Evolutionary conservation across 2,113 vertebrate genomes (phyloP), one percentile per base, ranked within the genome.

Genomic region (Pampusana beccarii): DNA sequence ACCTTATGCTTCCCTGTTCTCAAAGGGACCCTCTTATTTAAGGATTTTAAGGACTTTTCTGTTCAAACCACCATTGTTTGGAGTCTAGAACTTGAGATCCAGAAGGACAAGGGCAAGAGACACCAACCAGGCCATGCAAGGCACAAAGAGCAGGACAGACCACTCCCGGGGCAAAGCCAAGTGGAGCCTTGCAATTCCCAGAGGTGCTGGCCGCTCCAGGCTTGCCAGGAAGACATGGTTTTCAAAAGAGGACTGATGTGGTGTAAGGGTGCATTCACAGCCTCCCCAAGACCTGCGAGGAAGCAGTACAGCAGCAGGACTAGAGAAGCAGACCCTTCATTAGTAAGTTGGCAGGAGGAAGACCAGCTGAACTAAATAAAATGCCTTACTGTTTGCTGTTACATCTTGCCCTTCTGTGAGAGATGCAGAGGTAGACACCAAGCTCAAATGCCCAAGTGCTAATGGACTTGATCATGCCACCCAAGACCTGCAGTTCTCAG

Each of bases 41-140:
- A 96, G 40, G 48, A 84, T 74, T 92, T 89, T 36, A 74, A 83
- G 44, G 66, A 38, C n/a, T 7, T 56, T 92, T 31, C 40, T 57
- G 11, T 70, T 88, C 83, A 86, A 81, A 80, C 6, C 1, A 1
- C 61, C 3, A 0, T 15, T 69, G 18, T 70, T 81, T 29, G 46
- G 33, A 92, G 70, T 51, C 69, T 34, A 77, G 40, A 60, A 33
- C 18, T 62, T 6, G 5, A 87, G 62, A 85, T 53, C 15, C 46
- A 86, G 57, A 24, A 89, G 40, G 44, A 72, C 26, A 86, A 92
- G 61, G 46, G 23, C 83, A 92, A 88, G 71, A 92, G 51, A 84
- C 16, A 4, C 28, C 33, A n/a, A 51, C 11, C 36, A 54, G 64
- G 46, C 57, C 34, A 74, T 0, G 0, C 16, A 73, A 38, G 25